phyloP scores from a whole-genome alignment of 2,113 vertebrate genomes.

The Thermophis baileyi region DNA sequence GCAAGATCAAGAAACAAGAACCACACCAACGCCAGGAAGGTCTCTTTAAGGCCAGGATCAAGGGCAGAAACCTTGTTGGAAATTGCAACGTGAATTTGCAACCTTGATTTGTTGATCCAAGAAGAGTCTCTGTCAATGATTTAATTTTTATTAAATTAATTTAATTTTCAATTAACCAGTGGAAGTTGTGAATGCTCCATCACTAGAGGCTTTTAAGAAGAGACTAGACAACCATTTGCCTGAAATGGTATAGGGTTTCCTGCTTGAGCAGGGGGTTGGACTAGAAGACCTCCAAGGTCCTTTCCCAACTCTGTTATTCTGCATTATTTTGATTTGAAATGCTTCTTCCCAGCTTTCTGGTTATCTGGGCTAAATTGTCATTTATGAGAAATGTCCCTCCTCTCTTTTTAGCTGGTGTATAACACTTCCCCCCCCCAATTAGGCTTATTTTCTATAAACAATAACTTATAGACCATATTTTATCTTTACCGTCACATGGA shows the following conservation, averaged over 20 bases:
- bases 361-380: not conserved
- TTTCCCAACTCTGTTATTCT: not conserved
- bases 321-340: not conserved
- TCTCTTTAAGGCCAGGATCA: not conserved
- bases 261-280: not conserved
- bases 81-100: not conserved
- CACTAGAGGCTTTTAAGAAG: not conserved
- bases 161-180: not conserved
- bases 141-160: not conserved
- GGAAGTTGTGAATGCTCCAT: not conserved
- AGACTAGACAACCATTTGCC: not conserved
- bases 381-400: not conserved
- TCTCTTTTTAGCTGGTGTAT: not conserved
- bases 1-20: not conserved
- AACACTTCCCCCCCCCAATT: not conserved
- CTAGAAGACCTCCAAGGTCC: not conserved
- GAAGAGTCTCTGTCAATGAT: not conserved
- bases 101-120: not conserved
- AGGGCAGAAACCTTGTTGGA: not conserved
- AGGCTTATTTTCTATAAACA: not conserved
- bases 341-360: not conserved
- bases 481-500: not conserved
- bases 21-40: not conserved
- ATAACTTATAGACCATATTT: not conserved
- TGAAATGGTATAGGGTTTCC: not conserved